These are phyloP conservation scores for Perca fluviatilis DNA, from an alignment of 2,113 vertebrate species.

Conservation along the genomic window DNA sequence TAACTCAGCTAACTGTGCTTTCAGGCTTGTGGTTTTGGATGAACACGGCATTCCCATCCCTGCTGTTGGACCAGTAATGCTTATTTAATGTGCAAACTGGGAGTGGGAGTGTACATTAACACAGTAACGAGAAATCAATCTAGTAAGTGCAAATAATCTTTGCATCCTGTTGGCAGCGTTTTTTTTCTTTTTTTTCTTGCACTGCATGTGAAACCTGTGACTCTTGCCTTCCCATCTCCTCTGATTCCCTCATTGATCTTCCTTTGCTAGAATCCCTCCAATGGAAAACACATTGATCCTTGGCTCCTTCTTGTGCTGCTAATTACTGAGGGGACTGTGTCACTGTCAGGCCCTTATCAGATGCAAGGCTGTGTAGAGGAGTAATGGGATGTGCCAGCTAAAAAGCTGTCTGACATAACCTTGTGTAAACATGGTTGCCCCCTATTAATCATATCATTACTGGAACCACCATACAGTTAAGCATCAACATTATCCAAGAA, in stretches of 20 bases:
- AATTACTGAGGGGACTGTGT: slow-evolving; percentile 81
- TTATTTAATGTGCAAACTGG: slow-evolving; percentile 61
- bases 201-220: slow-evolving; percentile 45
- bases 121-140: slow-evolving; percentile 64
- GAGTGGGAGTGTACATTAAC: slow-evolving; percentile 45
- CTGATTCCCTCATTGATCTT: slow-evolving; percentile 69
- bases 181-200: slow-evolving; percentile 12
- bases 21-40: slow-evolving; percentile 27
- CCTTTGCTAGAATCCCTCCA: slow-evolving; percentile 66
- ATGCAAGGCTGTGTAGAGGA: slow-evolving; percentile 62
- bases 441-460: slow-evolving; percentile 63
- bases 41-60: slow-evolving; percentile 16
- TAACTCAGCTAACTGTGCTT: slow-evolving; percentile 32
- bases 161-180: slow-evolving; percentile 22
- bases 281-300: slow-evolving; percentile 79
- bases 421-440: slow-evolving; percentile 60
- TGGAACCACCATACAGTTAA: slow-evolving; percentile 11
- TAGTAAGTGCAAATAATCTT: slow-evolving; percentile 59
- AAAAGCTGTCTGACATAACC: slow-evolving; percentile 68
- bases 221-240: slow-evolving; percentile 28
- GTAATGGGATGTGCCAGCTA: slow-evolving; percentile 72
- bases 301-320: slow-evolving; percentile 76
- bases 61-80: slow-evolving; percentile 47
- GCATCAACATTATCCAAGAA: slow-evolving; percentile 3
- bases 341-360: slow-evolving; percentile 76